phyloP scores from a whole-genome alignment of 2,113 vertebrate genomes.

The Sceloporus undulatus region DNA sequence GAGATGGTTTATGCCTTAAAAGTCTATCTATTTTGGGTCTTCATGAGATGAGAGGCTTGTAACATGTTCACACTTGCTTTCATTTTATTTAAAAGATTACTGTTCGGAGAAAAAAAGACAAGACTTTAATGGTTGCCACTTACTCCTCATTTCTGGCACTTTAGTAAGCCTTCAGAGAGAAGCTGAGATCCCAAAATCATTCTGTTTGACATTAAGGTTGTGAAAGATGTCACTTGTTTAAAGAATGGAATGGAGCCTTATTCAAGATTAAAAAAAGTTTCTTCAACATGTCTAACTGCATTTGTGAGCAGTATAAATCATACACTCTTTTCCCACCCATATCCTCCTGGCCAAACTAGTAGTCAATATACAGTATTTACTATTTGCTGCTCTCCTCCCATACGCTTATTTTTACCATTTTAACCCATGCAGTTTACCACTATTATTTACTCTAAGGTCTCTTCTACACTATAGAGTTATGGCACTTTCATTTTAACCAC shows the following conservation, averaged over 20 bases:
- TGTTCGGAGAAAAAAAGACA: neutral
- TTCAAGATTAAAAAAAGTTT: neutral
- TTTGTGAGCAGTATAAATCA: neutral
- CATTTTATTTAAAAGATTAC: neutral
- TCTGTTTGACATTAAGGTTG: conserved; percentile 16
- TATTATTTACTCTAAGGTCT: neutral
- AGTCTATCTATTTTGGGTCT: neutral
- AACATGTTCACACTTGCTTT: conserved; percentile 28
- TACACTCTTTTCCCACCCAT: neutral
- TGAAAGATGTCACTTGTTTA: neutral
- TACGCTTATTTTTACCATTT: neutral
- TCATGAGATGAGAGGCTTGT: neutral
- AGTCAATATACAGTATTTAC: neutral
- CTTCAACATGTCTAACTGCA: neutral
- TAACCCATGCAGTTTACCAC: no score
- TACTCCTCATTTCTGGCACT: neutral
- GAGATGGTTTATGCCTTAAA: conserved; percentile 10
- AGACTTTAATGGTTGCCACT: neutral
- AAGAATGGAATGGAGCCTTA: neutral
- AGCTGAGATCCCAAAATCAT: neutral
- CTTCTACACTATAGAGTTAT: no score
- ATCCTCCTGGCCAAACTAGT: neutral
- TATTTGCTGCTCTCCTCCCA: neutral
- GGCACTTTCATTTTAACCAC: no score
- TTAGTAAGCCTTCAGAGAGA: neutral